These are phyloP conservation scores for Odontocerum albicorne DNA, from an alignment of 2,888 invertebrate genomes.

Conservation along the genomic window DNA sequence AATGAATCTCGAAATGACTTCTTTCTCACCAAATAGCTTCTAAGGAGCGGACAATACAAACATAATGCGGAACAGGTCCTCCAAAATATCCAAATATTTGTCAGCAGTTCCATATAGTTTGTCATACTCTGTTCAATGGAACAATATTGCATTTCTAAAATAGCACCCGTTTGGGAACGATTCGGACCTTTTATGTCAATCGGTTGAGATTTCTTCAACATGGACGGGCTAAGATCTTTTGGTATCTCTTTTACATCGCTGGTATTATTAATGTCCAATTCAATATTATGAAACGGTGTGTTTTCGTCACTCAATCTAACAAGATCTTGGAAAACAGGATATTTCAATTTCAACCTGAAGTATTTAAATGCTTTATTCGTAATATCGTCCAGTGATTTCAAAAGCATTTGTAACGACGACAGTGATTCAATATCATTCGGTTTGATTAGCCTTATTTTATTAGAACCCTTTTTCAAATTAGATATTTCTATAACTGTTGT, in stretches of 20 bases:
- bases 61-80: conserved; percentile 55
- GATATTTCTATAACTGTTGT: conserved; percentile 62
- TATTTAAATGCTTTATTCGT: conserved; percentile 49
- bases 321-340: conserved; percentile 45
- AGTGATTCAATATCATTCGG: conserved; percentile 36
- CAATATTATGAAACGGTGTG: conserved; percentile 4
- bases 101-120: conserved; percentile 47
- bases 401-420: conserved; percentile 51
- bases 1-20: conserved; percentile 47
- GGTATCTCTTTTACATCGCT: neutral
- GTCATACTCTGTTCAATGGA: conserved; percentile 39
- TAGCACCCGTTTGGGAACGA: conserved; percentile 14
- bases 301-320: conserved; percentile 43
- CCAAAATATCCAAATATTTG: conserved; percentile 55
- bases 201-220: conserved; percentile 21
- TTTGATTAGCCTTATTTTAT: neutral
- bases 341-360: conserved; percentile 45
- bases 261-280: conserved; percentile 4
- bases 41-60: conserved; percentile 59
- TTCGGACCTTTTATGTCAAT: conserved; percentile 21
- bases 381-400: conserved; percentile 48
- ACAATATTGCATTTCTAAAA: conserved; percentile 19
- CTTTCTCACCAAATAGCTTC: conserved; percentile 49
- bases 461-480: conserved; percentile 46
- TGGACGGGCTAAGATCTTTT: neutral